Conservation (phyloP, 2,113 vertebrate genomes). For the Peromyscus maniculatus region DNA sequence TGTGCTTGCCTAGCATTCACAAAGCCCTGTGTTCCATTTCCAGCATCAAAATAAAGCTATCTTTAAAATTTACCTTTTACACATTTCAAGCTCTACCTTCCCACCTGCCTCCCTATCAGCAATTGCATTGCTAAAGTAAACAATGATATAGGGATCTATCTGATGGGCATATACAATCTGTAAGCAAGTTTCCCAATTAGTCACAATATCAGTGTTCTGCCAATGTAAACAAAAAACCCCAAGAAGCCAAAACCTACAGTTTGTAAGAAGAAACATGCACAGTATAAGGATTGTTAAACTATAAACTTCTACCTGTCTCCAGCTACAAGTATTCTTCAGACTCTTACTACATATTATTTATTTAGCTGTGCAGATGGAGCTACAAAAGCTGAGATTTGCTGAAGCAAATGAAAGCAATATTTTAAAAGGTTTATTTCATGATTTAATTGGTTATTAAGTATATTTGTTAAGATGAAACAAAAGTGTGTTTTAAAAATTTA, state of each 20-base stretch:
- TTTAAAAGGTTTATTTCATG: background rate
- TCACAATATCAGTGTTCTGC: background rate
- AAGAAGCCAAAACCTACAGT: background rate
- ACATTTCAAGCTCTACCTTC: background rate
- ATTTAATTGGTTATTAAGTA: slow-evolving; percentile 56
- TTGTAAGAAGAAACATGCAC: background rate
- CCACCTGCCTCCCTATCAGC: background rate
- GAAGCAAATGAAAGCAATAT: slow-evolving; percentile 22
- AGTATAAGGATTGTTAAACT: background rate
- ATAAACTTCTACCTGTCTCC: slow-evolving; percentile 5
- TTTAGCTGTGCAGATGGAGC: background rate
- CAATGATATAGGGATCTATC: background rate
- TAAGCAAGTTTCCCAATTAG: slow-evolving; percentile 25
- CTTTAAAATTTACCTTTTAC: background rate
- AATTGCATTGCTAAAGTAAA: background rate
- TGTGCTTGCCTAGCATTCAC: background rate
- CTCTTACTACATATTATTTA: background rate
- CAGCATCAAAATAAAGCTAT: background rate
- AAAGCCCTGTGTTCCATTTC: background rate
- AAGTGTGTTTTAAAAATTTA: background rate
- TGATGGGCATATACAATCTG: background rate
- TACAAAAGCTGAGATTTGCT: background rate
- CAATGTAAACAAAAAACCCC: background rate
- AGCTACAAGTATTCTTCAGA: background rate
- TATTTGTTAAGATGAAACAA: background rate